Evolutionary conservation across 1,140 invertebrate genomes (phyloP), one percentile per base, ranked within the genome.

Genomic region (Drosophila littoralis): DNA sequence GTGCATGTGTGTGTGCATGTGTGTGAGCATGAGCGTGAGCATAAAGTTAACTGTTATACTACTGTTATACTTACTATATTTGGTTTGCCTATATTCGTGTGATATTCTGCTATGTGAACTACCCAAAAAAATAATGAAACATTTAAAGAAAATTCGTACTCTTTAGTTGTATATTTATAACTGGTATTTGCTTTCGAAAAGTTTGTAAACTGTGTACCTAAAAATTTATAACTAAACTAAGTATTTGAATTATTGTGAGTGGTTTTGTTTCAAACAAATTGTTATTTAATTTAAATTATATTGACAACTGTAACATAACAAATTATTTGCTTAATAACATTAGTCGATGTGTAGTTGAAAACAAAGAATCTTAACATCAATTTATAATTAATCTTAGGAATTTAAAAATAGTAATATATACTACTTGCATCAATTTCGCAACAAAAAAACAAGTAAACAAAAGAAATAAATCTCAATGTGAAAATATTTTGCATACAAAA

Each of bases 201-300:
- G 81, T 77, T 85, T 68, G 63, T 82, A 79, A 88, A 88, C 83
- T 72, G 83, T 82, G 83, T 88, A 88, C 83, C 83, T 88, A 77
- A 86, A 51, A 60, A 52, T 66, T 48, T 74, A 67, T 63, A 71
- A 70, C 61, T 70, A 70, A 61, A 67, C 58, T 76, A 76, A 68
- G 78, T 81, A 86, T 73, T 75, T 75, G 33, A 64, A 78, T 82
- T 82, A 77, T 59, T 59, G 48, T 77, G 70, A 80, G 63, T 55
- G 57, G 22, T 77, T 77, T 79, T 77, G 76, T 77, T 88, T 71
- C 7, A 72, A 77, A 64, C 73, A 75, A 80, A 75, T 73, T 88
- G 71, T 86, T 78, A 75, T 77, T 64, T 74, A n/a, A 57, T 74
- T 81, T 81, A 48, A 57, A 38, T 59, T 58, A 36, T 50, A 63